These are phyloP conservation scores for Pogonocichla stellata DNA, from an alignment of 2,113 vertebrate genomes.

Conservation along the genomic window DNA sequence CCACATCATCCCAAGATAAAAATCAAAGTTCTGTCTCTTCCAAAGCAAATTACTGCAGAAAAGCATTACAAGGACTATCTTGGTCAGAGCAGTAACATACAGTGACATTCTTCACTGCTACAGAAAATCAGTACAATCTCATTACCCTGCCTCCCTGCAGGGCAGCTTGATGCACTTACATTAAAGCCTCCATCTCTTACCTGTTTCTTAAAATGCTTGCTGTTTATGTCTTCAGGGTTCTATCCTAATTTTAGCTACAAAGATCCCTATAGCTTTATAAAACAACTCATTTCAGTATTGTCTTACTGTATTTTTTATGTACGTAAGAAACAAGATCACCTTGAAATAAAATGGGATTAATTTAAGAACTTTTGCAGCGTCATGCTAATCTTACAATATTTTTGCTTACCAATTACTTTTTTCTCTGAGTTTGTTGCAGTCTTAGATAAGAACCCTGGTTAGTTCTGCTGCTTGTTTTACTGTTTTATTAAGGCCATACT, in stretches of 20 bases:
- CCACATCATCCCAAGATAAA: not conserved
- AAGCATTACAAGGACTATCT: not conserved
- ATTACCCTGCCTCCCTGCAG: constrained; percentile 24
- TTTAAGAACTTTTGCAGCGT: not conserved
- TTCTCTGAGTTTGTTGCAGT: not conserved
- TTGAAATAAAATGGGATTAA: not conserved
- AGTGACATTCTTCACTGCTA: not conserved
- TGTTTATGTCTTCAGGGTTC: not conserved
- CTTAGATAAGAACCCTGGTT: not conserved
- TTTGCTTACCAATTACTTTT: not conserved
- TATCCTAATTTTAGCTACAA: constrained; percentile 22
- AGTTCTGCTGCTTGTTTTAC: not conserved
- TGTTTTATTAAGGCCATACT: not conserved
- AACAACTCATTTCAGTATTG: not conserved
- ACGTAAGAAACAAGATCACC: not conserved
- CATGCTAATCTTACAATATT: not conserved
- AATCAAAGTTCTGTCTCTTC: constrained; percentile 1
- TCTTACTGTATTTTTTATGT: not conserved
- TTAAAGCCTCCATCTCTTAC: not conserved
- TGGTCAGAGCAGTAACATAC: not conserved
- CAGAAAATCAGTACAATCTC: constrained; percentile 47
- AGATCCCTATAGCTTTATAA: not conserved
- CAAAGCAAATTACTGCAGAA: not conserved
- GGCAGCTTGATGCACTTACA: constrained; percentile 4
- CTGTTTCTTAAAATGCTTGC: constrained; percentile 12